phyloP scores from a whole-genome alignment of 2,797 vertebrate genomes.

The Enteromius fasciolatus region DNA sequence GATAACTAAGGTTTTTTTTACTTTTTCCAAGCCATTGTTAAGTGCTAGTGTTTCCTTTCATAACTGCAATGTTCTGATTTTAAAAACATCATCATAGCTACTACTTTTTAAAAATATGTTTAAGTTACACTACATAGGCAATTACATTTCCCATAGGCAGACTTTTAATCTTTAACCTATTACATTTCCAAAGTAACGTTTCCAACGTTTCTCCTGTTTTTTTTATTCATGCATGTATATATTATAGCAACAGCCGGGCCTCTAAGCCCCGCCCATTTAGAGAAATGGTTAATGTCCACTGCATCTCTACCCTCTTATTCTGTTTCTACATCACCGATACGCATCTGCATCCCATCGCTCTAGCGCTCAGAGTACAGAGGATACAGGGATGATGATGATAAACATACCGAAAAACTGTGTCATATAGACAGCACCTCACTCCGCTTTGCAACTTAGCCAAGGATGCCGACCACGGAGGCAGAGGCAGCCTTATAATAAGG shows the following conservation, averaged over 20 bases:
- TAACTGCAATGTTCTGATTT: too few species aligned
- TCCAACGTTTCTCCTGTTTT: not conserved
- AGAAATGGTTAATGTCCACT: fast-evolving
- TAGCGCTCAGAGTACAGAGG: slow-evolving; percentile 33
- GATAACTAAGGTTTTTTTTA: too few species aligned
- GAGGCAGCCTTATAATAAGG: slow-evolving; percentile 60
- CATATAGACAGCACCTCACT: not conserved
- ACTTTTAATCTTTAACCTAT: not conserved
- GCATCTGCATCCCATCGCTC: slow-evolving; percentile 59
- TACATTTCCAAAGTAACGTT: not conserved
- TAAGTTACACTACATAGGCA: not conserved
- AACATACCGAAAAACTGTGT: slow-evolving; percentile 34
- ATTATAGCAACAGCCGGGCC: not conserved
- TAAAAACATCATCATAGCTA: too few species aligned
- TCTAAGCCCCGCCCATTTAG: not conserved
- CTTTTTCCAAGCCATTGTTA: too few species aligned
- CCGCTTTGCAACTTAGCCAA: slow-evolving; percentile 26
- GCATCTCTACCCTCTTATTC: not conserved
- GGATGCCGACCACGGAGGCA: slow-evolving; percentile 49
- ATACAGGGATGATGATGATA: slow-evolving; percentile 50
- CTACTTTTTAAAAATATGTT: too few species aligned
- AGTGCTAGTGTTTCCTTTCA: too few species aligned
- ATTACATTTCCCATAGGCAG: not conserved
- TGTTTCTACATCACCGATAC: slow-evolving; percentile 55
- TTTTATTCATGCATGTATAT: not conserved